phyloP scores from a whole-genome alignment of 2,888 invertebrate genomes.

The Nemotelus pantherinus region DNA sequence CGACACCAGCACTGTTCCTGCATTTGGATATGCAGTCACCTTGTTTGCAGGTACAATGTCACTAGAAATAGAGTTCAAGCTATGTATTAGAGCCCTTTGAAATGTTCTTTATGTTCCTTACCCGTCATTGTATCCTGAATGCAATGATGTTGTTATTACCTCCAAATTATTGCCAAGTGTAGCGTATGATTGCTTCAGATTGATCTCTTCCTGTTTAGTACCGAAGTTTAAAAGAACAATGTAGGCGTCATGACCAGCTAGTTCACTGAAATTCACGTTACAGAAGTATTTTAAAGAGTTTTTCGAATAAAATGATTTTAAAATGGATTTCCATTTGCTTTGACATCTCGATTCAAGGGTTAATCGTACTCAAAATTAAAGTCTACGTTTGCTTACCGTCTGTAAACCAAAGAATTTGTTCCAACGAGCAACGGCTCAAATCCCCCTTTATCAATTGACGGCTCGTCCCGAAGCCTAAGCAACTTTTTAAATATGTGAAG shows the following conservation, averaged over 20 bases:
- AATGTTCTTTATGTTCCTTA: slow-evolving; percentile 47
- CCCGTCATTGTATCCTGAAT: slow-evolving; percentile 60
- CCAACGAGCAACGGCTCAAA: slow-evolving; percentile 57
- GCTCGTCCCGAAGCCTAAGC: slow-evolving; percentile 67
- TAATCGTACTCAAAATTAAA: neutral
- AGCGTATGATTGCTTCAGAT: slow-evolving; percentile 61
- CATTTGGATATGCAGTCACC: slow-evolving; percentile 7
- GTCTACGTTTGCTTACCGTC: slow-evolving; percentile 54
- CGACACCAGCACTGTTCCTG: slow-evolving; percentile 17
- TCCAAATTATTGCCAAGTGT: slow-evolving; percentile 57
- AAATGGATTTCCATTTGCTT: too few relatives aligned
- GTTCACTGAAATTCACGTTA: slow-evolving; percentile 53
- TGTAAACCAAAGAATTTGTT: slow-evolving; percentile 60
- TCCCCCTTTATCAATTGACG: slow-evolving; percentile 58
- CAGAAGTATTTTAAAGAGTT: neutral
- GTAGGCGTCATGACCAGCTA: slow-evolving; percentile 58
- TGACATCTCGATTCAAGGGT: neutral
- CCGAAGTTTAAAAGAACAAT: slow-evolving; percentile 69
- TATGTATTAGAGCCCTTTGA: too few relatives aligned
- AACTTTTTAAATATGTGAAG: slow-evolving; percentile 72
- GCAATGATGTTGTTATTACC: slow-evolving; percentile 61
- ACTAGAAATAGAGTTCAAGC: too few relatives aligned
- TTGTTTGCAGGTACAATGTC: neutral
- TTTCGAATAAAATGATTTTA: too few relatives aligned
- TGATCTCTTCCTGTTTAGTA: slow-evolving; percentile 62